A percentile compares a stretch with the other conserved stretches of the same genome.
phyloP scores from a whole-genome alignment of 2,888 invertebrate genomes.

The Cheilosia pagana region DNA sequence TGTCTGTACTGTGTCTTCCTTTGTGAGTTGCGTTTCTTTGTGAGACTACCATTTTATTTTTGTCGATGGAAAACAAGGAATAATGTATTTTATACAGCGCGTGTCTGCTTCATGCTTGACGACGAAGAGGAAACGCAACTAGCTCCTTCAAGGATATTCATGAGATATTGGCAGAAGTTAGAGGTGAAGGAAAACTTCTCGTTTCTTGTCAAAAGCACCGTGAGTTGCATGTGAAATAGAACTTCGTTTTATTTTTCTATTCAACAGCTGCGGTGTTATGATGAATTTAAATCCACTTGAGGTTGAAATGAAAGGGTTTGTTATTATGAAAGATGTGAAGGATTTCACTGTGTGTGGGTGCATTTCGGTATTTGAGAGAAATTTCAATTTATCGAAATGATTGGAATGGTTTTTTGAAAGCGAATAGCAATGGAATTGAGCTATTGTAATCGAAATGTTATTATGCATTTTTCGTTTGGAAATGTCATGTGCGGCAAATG shows the following conservation, averaged over 20 bases:
- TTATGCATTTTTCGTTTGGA: not conserved
- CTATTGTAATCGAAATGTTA: not conserved
- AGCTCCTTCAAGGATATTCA: slow-evolving; percentile 14
- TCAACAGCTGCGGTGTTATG: slow-evolving; percentile 13
- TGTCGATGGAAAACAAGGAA: slow-evolving; percentile 10
- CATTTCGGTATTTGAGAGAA: not conserved
- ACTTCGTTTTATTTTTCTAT: slow-evolving; percentile 25
- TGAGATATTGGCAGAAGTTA: not conserved
- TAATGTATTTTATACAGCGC: slow-evolving; percentile 19
- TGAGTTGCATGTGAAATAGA: slow-evolving; percentile 21
- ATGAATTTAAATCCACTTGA: slow-evolving; percentile 17
- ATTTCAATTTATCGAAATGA: not conserved
- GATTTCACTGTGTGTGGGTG: not conserved
- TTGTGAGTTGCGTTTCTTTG: slow-evolving; percentile 6
- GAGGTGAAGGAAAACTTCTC: not conserved
- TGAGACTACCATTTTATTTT: not conserved
- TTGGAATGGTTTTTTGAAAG: not conserved
- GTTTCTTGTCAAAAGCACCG: not conserved
- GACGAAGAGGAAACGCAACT: not conserved
- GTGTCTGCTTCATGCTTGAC: not conserved
- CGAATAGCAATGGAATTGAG: not conserved
- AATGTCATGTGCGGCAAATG: not conserved
- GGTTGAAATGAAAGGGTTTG: not conserved
- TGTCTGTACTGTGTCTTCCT: not conserved
- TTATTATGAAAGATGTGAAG: not conserved